Evolutionary conservation across 2,888 invertebrate species (phyloP).

Genomic region (Erebia aethiops): DNA sequence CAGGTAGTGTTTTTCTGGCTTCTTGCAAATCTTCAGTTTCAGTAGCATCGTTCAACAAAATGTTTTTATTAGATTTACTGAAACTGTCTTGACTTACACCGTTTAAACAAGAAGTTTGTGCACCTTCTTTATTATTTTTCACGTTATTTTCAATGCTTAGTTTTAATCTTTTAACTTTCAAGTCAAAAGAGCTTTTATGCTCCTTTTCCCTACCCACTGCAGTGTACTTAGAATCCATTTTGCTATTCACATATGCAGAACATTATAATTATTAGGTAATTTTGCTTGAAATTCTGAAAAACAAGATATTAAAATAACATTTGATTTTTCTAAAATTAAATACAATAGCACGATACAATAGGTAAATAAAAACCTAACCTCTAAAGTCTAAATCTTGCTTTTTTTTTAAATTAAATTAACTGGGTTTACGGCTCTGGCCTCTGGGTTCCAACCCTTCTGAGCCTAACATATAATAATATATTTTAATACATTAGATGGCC

Average conservation of each 20-base stretch:
- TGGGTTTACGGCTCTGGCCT: too few relatives aligned
- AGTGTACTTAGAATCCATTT: slow-evolving; percentile 76
- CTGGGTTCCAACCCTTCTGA: too few relatives aligned
- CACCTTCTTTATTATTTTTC: slow-evolving; percentile 24
- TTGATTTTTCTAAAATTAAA: neutral
- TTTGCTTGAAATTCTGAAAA: too few relatives aligned
- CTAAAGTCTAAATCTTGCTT: too few relatives aligned
- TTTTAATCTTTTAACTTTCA: slow-evolving; percentile 62
- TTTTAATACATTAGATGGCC: too few relatives aligned
- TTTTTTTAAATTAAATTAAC: neutral
- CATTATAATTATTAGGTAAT: neutral
- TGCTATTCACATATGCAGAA: neutral
- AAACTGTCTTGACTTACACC: slow-evolving; percentile 19
- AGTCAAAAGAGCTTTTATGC: slow-evolving; percentile 48
- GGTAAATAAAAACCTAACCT: slow-evolving; percentile 25
- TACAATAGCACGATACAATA: neutral
- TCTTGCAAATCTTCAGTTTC: slow-evolving; percentile 62
- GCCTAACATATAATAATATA: too few relatives aligned
- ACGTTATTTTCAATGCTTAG: slow-evolving; percentile 45
- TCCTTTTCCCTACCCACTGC: slow-evolving; percentile 55
- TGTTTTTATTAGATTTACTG: slow-evolving; percentile 15
- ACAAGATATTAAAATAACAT: neutral
- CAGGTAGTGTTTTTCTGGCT: slow-evolving; percentile 78
- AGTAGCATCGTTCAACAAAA: slow-evolving; percentile 37
- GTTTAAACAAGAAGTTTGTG: slow-evolving; percentile 24